phyloP scores from a whole-genome alignment of 2,888 invertebrate genomes.

The Eucera pruinosa region DNA sequence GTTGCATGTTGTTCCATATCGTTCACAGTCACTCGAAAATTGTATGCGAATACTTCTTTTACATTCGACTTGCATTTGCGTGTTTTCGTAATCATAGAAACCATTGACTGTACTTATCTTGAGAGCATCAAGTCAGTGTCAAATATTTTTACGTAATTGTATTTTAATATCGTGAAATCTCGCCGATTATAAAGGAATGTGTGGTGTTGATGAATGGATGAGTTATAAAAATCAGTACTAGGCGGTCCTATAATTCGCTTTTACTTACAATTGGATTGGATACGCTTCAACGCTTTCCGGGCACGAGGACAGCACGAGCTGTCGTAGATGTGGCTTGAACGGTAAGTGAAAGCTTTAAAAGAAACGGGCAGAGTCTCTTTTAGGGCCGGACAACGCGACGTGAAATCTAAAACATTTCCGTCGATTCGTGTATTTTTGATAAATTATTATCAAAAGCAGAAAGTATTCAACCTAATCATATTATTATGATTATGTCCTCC shows the following conservation, averaged over 20 bases:
- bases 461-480: no score
- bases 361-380: no score
- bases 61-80: conserved; percentile 1
- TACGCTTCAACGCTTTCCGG: no score
- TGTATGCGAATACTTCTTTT: neutral
- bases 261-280: conserved; percentile 3
- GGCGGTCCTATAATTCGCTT: conserved; percentile 3
- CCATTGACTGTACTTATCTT: conserved; percentile 7
- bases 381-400: no score
- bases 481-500: no score
- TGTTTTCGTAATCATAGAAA: conserved; percentile 4
- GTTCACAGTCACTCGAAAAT: conserved; percentile 22
- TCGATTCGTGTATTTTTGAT: no score
- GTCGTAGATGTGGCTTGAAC: no score
- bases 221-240: neutral
- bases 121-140: conserved; percentile 4
- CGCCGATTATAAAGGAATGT: conserved; percentile 17
- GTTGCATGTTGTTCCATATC: conserved; percentile 7
- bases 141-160: conserved; percentile 27
- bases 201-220: neutral
- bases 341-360: no score
- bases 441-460: no score
- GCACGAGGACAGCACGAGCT: neutral
- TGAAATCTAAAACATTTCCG: no score
- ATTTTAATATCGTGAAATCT: no score